A percentile compares a stretch with the other conserved stretches of the same genome.
These are phyloP conservation scores for Lophius piscatorius DNA, from an alignment of 2,113 vertebrate species.

Conservation along the genomic window DNA sequence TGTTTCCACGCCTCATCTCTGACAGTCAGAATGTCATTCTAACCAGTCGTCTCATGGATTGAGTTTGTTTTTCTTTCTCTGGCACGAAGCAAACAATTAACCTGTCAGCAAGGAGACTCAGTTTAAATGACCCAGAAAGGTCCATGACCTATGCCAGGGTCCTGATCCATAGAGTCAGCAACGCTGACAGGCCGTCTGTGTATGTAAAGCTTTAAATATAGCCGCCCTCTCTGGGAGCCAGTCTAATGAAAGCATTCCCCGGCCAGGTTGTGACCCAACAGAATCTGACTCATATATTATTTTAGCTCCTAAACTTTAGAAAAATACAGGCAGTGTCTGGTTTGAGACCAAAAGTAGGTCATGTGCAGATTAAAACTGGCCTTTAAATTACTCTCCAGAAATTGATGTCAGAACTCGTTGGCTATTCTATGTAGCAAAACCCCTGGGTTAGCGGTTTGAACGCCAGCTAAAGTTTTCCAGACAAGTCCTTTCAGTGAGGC, in stretches of 20 bases:
- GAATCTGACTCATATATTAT: conserved; percentile 49
- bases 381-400: conserved; percentile 39
- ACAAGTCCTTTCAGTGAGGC: conserved; percentile 18
- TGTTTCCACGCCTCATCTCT: conserved; percentile 24
- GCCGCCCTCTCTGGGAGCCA: conserved; percentile 52
- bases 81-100: conserved; percentile 41
- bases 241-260: conserved; percentile 64
- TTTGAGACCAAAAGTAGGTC: conserved; percentile 39
- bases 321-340: conserved; percentile 39
- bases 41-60: conserved; percentile 36
- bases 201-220: conserved; percentile 54
- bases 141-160: conserved; percentile 34
- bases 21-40: conserved; percentile 43
- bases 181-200: conserved; percentile 43
- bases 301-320: conserved; percentile 34
- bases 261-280: conserved; percentile 44
- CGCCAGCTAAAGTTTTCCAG: conserved; percentile 45
- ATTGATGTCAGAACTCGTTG: conserved; percentile 39
- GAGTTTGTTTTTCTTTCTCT: conserved; percentile 36
- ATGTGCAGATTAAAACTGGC: conserved; percentile 58
- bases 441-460: conserved; percentile 16
- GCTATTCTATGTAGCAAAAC: conserved; percentile 14
- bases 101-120: conserved; percentile 21
- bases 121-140: conserved; percentile 47
- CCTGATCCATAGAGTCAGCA: conserved; percentile 36